Evolutionary conservation across 1,140 invertebrate genomes (phyloP).

Genomic region (Trachelipus rathkii): DNA sequence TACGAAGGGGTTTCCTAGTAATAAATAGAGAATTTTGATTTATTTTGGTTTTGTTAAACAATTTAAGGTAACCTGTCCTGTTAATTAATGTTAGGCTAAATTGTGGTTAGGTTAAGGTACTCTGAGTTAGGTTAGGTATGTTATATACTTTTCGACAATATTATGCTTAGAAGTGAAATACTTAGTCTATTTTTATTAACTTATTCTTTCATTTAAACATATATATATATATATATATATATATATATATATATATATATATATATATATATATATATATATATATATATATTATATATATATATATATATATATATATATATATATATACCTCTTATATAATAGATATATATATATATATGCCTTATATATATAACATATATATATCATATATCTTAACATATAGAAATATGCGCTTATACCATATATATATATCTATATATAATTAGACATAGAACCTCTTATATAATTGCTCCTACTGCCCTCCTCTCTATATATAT

Average conservation of each 20-base stretch:
- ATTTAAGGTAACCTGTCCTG: too few species aligned
- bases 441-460: background rate
- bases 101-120: too few species aligned
- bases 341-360: conserved; percentile 17
- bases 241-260: conserved; percentile 19
- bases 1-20: too few species aligned
- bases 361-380: conserved; percentile 10
- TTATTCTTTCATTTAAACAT: background rate
- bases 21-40: too few species aligned
- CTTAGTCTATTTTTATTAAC: background rate
- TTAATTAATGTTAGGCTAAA: too few species aligned
- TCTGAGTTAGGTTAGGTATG: too few species aligned
- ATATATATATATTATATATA: conserved; percentile 11
- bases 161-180: too few species aligned
- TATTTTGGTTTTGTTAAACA: too few species aligned
- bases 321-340: conserved; percentile 24
- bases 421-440: conserved; percentile 21
- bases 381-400: background rate
- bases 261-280: conserved; percentile 19
- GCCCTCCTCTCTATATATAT: too few species aligned
- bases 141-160: too few species aligned
- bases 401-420: conserved; percentile 7
- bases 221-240: conserved; percentile 8
- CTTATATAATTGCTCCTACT: too few species aligned
- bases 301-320: conserved; percentile 21